phyloP scores from a whole-genome alignment of 2,797 vertebrate species.

The Champsocephalus esox region DNA sequence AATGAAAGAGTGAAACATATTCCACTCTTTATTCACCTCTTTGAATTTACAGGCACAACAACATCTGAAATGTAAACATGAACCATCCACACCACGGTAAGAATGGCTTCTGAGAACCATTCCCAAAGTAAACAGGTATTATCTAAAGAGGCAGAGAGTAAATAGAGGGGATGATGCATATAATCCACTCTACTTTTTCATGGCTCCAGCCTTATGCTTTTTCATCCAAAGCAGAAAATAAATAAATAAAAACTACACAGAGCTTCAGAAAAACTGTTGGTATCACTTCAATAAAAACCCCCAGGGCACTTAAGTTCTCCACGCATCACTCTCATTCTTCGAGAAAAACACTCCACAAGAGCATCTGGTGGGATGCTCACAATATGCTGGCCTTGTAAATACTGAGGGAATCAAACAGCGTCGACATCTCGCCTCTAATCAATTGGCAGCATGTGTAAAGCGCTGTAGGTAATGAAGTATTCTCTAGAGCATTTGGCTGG shows the following conservation, averaged over 20 bases:
- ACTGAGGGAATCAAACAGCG: slow-evolving; percentile 46
- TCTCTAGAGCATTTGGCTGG: slow-evolving; percentile 31
- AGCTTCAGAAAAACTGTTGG: slow-evolving; percentile 55
- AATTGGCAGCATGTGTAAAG: slow-evolving; percentile 51
- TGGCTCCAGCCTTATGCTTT: slow-evolving; percentile 43
- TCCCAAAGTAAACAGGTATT: slow-evolving; percentile 69
- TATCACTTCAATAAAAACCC: slow-evolving; percentile 53
- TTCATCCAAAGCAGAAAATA: slow-evolving; percentile 34
- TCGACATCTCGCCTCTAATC: slow-evolving; percentile 44
- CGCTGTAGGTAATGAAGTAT: slow-evolving; percentile 50
- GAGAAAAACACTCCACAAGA: slow-evolving; percentile 42
- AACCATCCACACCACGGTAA: neutral
- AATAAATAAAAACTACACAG: slow-evolving; percentile 21
- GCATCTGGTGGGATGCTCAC: slow-evolving; percentile 54
- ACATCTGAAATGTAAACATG: slow-evolving; percentile 59
- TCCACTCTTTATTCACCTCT: slow-evolving; percentile 36
- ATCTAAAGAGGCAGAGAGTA: slow-evolving; percentile 58
- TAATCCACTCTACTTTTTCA: slow-evolving; percentile 40
- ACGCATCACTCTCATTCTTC: slow-evolving; percentile 57
- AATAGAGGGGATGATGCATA: slow-evolving; percentile 43
- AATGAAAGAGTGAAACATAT: slow-evolving; percentile 17
- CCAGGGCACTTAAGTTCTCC: slow-evolving; percentile 29
- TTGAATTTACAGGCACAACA: slow-evolving; percentile 52
- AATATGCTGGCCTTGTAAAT: slow-evolving; percentile 44
- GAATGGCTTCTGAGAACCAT: slow-evolving; percentile 42